Conservation (phyloP, 2,797 vertebrate species). For the Chelon auratus region DNA sequence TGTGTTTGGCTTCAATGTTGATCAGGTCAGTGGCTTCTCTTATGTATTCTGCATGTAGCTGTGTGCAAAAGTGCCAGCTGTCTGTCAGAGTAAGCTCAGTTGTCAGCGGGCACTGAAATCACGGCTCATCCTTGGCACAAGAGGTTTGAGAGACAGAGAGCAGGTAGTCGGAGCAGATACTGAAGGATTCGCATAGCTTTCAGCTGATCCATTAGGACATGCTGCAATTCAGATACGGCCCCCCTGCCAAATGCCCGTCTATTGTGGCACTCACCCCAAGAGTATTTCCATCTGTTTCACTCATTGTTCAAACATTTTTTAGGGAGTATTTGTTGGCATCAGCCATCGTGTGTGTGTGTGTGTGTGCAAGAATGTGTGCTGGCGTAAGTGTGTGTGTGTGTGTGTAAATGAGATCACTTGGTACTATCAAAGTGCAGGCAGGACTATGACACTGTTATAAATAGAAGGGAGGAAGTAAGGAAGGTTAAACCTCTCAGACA, state of each 20-base stretch:
- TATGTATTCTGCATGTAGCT: conserved; percentile 34
- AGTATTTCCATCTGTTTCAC: conserved; percentile 67
- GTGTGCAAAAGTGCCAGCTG: conserved; percentile 54
- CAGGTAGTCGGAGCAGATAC: conserved; percentile 70
- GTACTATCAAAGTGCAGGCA: conserved; percentile 82
- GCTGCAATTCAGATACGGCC: conserved; percentile 66
- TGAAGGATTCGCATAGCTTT: conserved; percentile 68
- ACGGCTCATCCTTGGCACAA: conserved; percentile 62
- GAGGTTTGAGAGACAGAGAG: conserved; percentile 45
- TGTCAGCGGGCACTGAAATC: conserved; percentile 62
- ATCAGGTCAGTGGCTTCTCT: conserved; percentile 29
- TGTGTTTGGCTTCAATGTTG: conserved; percentile 18
- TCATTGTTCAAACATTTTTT: conserved; percentile 71
- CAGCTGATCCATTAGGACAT: conserved; percentile 78
- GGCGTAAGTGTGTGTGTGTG: conserved; percentile 45
- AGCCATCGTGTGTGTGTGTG: conserved; percentile 24
- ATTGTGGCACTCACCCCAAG: conserved; percentile 57
- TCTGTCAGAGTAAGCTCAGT: conserved; percentile 70
- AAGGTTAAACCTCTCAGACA: conserved; percentile 79
- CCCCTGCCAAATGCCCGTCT: conserved; percentile 56
- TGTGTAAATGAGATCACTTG: conserved; percentile 83
- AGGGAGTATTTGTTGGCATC: conserved; percentile 64
- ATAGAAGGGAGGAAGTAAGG: conserved; percentile 83
- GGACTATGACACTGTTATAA: conserved; percentile 84
- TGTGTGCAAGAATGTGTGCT: conserved; percentile 53